Evolutionary conservation across 2,888 invertebrate species (phyloP).

Genomic region (Subacronicta megacephala): DNA sequence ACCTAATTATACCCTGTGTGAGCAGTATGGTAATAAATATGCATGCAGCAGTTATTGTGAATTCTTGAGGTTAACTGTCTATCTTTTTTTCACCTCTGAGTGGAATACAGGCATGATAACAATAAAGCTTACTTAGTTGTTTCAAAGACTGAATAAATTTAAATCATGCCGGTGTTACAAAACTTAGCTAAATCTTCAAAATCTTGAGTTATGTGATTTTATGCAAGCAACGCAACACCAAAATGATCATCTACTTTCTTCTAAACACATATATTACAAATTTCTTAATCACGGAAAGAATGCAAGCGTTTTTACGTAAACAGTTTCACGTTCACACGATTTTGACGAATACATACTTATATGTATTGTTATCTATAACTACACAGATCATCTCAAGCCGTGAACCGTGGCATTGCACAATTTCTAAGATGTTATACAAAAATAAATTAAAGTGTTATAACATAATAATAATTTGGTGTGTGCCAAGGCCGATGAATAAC

Average conservation of each 20-base stretch:
- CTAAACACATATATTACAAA: slow-evolving; percentile 10
- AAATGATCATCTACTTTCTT: slow-evolving; percentile 22
- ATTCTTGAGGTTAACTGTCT: too few species aligned
- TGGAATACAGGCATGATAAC: background rate
- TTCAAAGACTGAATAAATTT: background rate
- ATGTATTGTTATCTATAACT: slow-evolving; percentile 17
- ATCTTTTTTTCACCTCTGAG: too few species aligned
- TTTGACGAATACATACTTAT: slow-evolving; percentile 33
- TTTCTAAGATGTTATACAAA: slow-evolving; percentile 49
- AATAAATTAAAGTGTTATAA: slow-evolving; percentile 43
- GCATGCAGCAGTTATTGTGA: too few species aligned
- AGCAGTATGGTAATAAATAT: too few species aligned
- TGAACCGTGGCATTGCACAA: slow-evolving; percentile 42
- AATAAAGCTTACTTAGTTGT: background rate
- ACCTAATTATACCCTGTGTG: too few species aligned
- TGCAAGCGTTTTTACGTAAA: slow-evolving; percentile 36
- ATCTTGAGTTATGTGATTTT: slow-evolving; percentile 19
- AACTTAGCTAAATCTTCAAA: slow-evolving; percentile 3
- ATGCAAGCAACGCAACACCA: slow-evolving; percentile 22
- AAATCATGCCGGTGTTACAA: too few species aligned
- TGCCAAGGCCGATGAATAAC: slow-evolving; percentile 62
- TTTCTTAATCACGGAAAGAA: slow-evolving; percentile 40
- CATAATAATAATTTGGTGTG: slow-evolving; percentile 41
- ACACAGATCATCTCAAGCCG: slow-evolving; percentile 20
- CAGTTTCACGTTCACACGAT: slow-evolving; percentile 31